Base-by-base conservation (phyloP, 2,797 vertebrate species). In the Tapera naevia region DNA sequence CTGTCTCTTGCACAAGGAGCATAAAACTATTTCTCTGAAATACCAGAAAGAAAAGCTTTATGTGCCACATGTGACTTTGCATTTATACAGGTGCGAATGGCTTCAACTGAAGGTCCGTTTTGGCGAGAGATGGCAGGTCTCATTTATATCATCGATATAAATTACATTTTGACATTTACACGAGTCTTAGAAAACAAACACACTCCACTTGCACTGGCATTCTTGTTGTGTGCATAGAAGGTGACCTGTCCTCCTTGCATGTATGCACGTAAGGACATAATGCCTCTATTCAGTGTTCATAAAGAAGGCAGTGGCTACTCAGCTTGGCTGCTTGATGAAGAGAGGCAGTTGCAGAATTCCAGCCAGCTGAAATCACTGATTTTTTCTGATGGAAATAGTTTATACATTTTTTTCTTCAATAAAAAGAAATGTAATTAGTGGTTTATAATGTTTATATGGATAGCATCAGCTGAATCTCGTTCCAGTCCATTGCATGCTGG, bases 71-170 rank as follows among this genome's bases (percentile, higher is more conserved):
- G 89, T 97, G 95, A 74, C 69, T 86, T 89, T 94, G 64, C 97
- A 95, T 97, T 98, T 96, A 85, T 97, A 96, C 97, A 98, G 98
- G 97, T 98, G 98, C 97, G 97, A 48, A 28, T 95, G 79, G 74
- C 80, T 92, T 83, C 94, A 91, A 45, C 94, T 96, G 96, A 97
- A 97, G 90, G 97, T 88, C 88, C 64, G 56, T 96, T 97, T 86
- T 96, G 96, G 95, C 75, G 86, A 86, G 85, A 94, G 93, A 82
- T 54, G 81, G 92, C 97, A 96, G 95, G 94, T 94, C 94, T 97
- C 90, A 81, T 97, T 83, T 97, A 86, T 96, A 78, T 97, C 96
- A 96, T 89, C 39, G 58, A 48, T 95, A 95, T 96, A 97, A 97
- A 97, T 98, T 97, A 97, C 84, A 58, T 82, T 92, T 96, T 78